phyloP scores from a whole-genome alignment of 2,113 vertebrate genomes.

The Lycocorax pyrrhopterus region DNA sequence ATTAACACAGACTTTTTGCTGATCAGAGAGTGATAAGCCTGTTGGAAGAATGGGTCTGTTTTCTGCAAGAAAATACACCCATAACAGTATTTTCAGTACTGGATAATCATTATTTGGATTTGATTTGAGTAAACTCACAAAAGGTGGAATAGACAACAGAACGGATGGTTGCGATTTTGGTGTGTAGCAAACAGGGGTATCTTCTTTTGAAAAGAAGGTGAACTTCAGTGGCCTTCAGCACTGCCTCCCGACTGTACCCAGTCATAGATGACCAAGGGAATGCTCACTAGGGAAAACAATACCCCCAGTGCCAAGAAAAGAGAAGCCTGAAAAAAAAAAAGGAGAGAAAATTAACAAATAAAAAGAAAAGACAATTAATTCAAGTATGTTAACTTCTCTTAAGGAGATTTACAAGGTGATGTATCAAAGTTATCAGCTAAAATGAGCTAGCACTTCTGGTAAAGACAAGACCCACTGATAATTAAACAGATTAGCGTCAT shows the following conservation, averaged over 20 bases:
- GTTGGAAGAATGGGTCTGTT: constrained; percentile 24
- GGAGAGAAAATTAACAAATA: background rate
- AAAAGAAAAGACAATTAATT: constrained; percentile 35
- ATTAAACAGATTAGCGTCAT: background rate
- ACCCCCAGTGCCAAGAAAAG: constrained; percentile 75
- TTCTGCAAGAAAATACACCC: constrained; percentile 33
- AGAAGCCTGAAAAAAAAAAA: constrained; percentile 69
- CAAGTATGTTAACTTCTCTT: background rate
- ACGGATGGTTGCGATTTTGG: constrained; percentile 44
- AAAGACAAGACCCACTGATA: background rate
- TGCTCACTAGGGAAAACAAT: constrained; percentile 77
- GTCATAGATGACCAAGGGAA: constrained; percentile 81
- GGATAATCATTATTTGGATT: constrained; percentile 51
- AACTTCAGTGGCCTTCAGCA: constrained; percentile 41
- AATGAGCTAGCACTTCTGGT: background rate
- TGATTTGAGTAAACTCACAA: constrained; percentile 65
- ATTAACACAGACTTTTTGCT: background rate
- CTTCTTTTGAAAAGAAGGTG: background rate
- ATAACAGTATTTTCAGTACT: constrained; percentile 23
- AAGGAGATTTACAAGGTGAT: background rate
- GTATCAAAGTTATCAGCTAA: background rate
- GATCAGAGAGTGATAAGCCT: constrained; percentile 13
- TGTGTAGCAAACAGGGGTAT: constrained; percentile 36
- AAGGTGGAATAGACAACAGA: constrained; percentile 49
- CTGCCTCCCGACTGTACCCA: constrained; percentile 68